Evolutionary conservation across 2,113 vertebrate genomes (phyloP).

Genomic region (Paracyprichromis sp.): DNA sequence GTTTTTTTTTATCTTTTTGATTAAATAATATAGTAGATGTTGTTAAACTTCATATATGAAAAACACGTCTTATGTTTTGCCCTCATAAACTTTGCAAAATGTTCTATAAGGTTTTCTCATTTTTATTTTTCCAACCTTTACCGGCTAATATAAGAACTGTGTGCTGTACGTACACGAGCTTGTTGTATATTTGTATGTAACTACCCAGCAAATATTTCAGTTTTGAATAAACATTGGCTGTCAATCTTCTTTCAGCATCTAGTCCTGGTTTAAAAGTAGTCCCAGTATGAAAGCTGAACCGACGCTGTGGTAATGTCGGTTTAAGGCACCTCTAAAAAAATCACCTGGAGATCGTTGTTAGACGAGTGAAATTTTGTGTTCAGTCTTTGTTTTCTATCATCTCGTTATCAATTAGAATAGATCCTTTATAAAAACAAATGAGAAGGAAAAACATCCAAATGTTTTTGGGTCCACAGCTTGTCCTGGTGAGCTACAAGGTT

Average conservation of each 20-base stretch:
- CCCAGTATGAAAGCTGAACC: not conserved
- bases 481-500: not conserved
- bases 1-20: not conserved
- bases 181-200: not conserved
- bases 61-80: not conserved
- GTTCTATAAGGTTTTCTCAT: not conserved
- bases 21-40: not conserved
- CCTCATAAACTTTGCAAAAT: not conserved
- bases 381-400: not conserved
- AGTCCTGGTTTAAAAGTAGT: not conserved
- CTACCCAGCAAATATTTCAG: not conserved
- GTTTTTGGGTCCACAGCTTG: not conserved
- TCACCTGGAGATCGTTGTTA: not conserved
- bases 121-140: not conserved
- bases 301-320: not conserved
- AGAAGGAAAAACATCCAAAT: not conserved
- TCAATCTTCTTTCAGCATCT: not conserved
- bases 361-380: not conserved
- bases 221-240: not conserved
- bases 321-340: not conserved
- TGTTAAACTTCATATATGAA: not conserved
- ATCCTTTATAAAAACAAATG: not conserved
- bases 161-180: not conserved
- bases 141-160: not conserved
- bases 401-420: not conserved